These are phyloP conservation scores for Homarus gammarus DNA, from an alignment of 2,888 invertebrate genomes.

Conservation along the genomic window DNA sequence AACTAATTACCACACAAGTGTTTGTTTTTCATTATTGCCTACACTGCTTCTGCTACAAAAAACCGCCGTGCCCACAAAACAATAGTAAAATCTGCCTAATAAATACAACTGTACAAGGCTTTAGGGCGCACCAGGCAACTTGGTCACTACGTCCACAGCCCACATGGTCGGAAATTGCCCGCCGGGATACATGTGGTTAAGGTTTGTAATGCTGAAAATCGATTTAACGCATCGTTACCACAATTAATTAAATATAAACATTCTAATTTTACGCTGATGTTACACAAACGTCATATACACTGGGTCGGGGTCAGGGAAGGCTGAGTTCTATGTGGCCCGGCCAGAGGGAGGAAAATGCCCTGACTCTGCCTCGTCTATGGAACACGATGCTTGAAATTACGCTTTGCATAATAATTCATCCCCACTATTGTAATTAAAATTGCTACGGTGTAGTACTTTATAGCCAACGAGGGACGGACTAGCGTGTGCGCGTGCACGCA, in stretches of 20 bases:
- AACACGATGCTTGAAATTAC: constrained; percentile 66
- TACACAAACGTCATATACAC: constrained; percentile 72
- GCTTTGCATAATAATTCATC: constrained; percentile 75
- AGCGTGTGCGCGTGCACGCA: constrained; percentile 27
- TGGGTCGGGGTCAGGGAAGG: constrained; percentile 31
- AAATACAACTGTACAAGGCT: constrained; percentile 57
- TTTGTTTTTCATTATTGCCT: constrained; percentile 64
- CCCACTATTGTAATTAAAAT: constrained; percentile 74
- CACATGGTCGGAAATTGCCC: constrained; percentile 51
- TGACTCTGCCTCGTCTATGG: constrained; percentile 42
- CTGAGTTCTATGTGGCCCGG: constrained; percentile 18
- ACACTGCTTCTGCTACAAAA: constrained; percentile 53
- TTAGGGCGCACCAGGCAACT: constrained; percentile 42
- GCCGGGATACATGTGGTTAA: constrained; percentile 65
- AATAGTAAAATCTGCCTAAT: constrained; percentile 71
- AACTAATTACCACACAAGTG: constrained; percentile 54
- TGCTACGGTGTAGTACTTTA: constrained; percentile 70
- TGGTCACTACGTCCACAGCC: constrained; percentile 10
- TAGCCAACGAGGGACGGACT: constrained; percentile 48
- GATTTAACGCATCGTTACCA: constrained; percentile 72
- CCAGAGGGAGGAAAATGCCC: constrained; percentile 48
- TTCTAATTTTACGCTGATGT: constrained; percentile 73
- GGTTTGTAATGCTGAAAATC: constrained; percentile 74
- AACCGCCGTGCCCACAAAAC: constrained; percentile 55
- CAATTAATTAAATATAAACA: constrained; percentile 75